Percentiles rank a stretch among this genome's conserved stretches.
Conservation (phyloP, 2,113 vertebrate genomes). For the Motacilla tschutschensis region DNA sequence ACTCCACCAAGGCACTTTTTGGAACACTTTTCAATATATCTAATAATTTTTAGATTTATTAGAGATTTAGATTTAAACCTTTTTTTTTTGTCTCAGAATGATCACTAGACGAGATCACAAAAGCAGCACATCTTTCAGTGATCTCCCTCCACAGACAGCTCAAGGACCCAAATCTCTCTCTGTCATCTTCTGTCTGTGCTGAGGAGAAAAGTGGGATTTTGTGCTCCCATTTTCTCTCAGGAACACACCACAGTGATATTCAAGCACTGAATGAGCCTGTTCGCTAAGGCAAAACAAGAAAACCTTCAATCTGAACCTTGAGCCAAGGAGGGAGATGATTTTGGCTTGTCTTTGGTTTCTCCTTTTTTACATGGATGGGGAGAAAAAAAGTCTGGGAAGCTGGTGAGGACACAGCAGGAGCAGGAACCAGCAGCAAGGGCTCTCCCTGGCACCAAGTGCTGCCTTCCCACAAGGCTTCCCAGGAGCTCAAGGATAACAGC, state of each 20-base stretch:
- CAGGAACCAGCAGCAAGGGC: not conserved
- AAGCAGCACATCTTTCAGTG: not conserved
- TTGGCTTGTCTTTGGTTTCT: not conserved
- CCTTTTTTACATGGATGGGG: not conserved
- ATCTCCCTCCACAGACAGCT: not conserved
- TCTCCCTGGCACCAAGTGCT: accelerated
- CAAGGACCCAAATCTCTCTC: not conserved
- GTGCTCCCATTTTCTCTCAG: not conserved
- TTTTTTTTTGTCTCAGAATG: not conserved
- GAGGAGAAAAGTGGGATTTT: not conserved
- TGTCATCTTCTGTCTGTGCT: not conserved
- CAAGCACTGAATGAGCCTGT: not conserved
- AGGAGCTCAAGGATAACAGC: not conserved
- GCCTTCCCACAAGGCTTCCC: not conserved
- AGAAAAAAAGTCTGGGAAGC: not conserved
- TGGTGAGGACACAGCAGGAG: not conserved
- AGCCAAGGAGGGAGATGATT: not conserved
- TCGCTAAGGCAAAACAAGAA: not conserved
- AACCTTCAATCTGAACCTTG: not conserved
- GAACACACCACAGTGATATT: not conserved
- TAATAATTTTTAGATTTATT: not conserved
- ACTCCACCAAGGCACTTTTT: not conserved
- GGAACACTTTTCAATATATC: not conserved
- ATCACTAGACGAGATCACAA: not conserved
- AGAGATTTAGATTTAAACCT: not conserved